Base-by-base conservation (phyloP, 2,888 invertebrate genomes). In the Cecidostiba fungosa region DNA sequence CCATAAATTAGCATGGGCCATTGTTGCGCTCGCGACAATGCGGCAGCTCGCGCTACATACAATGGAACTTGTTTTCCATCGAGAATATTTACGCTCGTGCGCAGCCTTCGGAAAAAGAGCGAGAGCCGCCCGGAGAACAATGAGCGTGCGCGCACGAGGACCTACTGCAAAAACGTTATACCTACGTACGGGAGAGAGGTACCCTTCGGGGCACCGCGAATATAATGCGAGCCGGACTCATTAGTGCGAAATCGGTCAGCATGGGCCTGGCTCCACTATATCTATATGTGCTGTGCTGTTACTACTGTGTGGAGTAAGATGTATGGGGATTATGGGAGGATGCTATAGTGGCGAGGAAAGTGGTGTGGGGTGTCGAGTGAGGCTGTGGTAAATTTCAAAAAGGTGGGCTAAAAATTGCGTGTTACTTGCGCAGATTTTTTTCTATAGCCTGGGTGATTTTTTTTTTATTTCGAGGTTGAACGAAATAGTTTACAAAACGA, bases 61-160 rank as follows among this genome's bases (percentile, higher is more conserved):
- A 86, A 86, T 86, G 84, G 84, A 86, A 86, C 86, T 86, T 84
- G 86, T 84, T 86, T 84, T 84, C 84, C 84, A 84, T 86, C 78
- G 82, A 47, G 86, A 86, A 84, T 86, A 82, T 86, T 84, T 84
- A 86, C 78, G 81, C 84, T 73, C 84, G 84, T 80, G 86, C 80
- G 83, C 66, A 66, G 66, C 29, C 26, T 36, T 70, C 70, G 70
- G 70, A 70, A 39, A 70, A 32, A 54, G 80, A 23, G 29, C 69
- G 39, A 36, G 36, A 32, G 77, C 59, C 62, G 39, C 23, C 32
- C n/a, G 70, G 50, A 78, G 82, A 85, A 81, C 77, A 85, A 85
- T 85, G 84, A 85, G 23, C 26, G 62, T 6, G 70, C 72, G 74
- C 62, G 54, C 23, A 43, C 39, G 23, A 69, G 10, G 23, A 23